phyloP scores from a whole-genome alignment of 2,113 vertebrate genomes.

The Sorex araneus region DNA sequence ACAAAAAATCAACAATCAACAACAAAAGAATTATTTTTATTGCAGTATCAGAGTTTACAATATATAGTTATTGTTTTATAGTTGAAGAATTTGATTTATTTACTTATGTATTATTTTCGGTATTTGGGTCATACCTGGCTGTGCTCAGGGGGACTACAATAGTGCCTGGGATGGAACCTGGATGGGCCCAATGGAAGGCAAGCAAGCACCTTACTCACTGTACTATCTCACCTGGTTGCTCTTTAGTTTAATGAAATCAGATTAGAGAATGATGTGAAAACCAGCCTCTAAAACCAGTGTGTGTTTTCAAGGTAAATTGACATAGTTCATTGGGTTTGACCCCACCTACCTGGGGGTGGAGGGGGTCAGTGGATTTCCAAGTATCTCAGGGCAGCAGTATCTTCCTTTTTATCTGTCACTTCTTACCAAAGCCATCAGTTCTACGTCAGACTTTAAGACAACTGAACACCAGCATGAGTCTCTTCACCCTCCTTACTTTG shows the following conservation, averaged over 20 bases:
- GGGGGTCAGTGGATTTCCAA: background rate
- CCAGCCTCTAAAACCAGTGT: background rate
- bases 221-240: slow-evolving; percentile 3
- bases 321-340: background rate
- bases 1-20: no score
- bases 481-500: background rate
- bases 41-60: no score
- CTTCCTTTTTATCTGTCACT: background rate
- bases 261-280: slow-evolving; percentile 6
- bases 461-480: background rate
- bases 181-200: no score
- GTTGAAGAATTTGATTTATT: no score
- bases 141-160: no score
- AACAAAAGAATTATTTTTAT: no score
- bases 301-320: background rate
- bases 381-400: background rate
- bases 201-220: background rate
- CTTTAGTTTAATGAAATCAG: slow-evolving; percentile 7
- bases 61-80: no score
- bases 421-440: background rate
- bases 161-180: no score
- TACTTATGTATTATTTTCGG: no score
- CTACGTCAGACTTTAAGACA: slow-evolving; percentile 20
- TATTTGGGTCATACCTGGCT: no score
- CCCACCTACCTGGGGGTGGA: no score